Evolutionary conservation across 1,140 invertebrate species (phyloP).

Genomic region (Drosophila busckii): DNA sequence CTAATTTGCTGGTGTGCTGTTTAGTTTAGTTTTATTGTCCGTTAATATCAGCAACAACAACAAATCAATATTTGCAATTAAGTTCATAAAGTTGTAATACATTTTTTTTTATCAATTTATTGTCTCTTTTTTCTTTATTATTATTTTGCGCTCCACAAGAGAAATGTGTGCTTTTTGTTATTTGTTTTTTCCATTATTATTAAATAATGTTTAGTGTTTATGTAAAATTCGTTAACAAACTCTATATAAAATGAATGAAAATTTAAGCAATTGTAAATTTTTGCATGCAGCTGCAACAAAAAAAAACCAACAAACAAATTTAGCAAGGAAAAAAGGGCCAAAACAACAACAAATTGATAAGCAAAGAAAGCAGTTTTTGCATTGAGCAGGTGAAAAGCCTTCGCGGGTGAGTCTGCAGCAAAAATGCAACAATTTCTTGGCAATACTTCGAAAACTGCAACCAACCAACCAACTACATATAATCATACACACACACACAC

Average conservation of each 20-base stretch:
- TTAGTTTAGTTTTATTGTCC: slow-evolving; percentile 73
- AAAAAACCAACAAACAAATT: slow-evolving; percentile 60
- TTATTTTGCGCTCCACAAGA: slow-evolving; percentile 72
- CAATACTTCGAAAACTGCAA: slow-evolving; percentile 68
- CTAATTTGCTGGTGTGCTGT: slow-evolving; percentile 52
- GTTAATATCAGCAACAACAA: slow-evolving; percentile 43
- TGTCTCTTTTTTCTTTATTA: slow-evolving; percentile 51
- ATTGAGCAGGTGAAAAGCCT: slow-evolving; percentile 12
- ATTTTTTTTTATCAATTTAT: slow-evolving; percentile 54
- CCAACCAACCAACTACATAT: slow-evolving; percentile 56
- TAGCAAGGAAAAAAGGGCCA: slow-evolving; percentile 63
- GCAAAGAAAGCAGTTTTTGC: not conserved
- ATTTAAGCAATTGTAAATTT: slow-evolving; percentile 64
- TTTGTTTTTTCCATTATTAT: slow-evolving; percentile 77
- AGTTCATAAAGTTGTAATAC: slow-evolving; percentile 74
- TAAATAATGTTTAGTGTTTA: slow-evolving; percentile 77
- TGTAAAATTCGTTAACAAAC: slow-evolving; percentile 71
- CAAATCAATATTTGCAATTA: slow-evolving; percentile 70
- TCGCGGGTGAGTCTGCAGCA: too few species aligned
- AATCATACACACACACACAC: slow-evolving; percentile 53
- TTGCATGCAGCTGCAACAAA: slow-evolving; percentile 56
- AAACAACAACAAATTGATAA: slow-evolving; percentile 44
- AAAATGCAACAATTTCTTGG: slow-evolving; percentile 45
- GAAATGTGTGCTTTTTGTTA: slow-evolving; percentile 75
- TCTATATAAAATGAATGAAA: slow-evolving; percentile 60